phyloP scores from a whole-genome alignment of 2,888 invertebrate genomes.

The Lasioglossum lativentre region DNA sequence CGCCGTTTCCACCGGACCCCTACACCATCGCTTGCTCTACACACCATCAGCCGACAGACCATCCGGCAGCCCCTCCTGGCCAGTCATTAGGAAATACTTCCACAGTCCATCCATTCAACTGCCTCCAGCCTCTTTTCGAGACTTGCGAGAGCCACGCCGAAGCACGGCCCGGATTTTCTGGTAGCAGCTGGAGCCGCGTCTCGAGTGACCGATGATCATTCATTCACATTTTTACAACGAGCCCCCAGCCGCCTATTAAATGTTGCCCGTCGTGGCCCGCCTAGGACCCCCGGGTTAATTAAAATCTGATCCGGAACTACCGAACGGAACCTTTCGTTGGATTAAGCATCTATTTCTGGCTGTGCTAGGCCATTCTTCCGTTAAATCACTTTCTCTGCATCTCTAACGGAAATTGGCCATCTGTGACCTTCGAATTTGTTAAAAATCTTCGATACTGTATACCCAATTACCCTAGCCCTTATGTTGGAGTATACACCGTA shows the following conservation, averaged over 20 bases:
- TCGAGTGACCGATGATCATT: conserved; percentile 10
- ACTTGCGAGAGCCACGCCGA: background rate
- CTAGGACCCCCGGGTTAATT: background rate
- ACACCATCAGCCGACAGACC: conserved; percentile 44
- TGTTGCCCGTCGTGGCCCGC: background rate
- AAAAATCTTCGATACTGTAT: background rate
- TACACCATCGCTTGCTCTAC: background rate
- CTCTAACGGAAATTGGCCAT: background rate
- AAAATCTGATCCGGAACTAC: background rate
- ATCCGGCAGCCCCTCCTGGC: conserved; percentile 63
- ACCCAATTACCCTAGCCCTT: too few species aligned
- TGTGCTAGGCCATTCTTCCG: background rate
- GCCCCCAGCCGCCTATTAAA: background rate
- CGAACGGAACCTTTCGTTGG: background rate
- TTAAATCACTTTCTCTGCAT: background rate
- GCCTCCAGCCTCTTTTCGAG: conserved; percentile 58
- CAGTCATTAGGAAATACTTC: conserved; percentile 83
- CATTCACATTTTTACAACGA: conserved; percentile 2
- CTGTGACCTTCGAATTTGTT: background rate
- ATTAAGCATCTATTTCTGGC: background rate
- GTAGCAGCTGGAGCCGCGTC: conserved; percentile 14
- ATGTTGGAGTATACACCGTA: too few species aligned
- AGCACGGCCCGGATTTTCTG: background rate
- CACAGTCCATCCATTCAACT: conserved; percentile 79
- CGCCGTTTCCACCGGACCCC: conserved; percentile 67